These are phyloP conservation scores for Rapana venosa DNA, from an alignment of 2,888 invertebrate genomes.

Conservation along the genomic window DNA sequence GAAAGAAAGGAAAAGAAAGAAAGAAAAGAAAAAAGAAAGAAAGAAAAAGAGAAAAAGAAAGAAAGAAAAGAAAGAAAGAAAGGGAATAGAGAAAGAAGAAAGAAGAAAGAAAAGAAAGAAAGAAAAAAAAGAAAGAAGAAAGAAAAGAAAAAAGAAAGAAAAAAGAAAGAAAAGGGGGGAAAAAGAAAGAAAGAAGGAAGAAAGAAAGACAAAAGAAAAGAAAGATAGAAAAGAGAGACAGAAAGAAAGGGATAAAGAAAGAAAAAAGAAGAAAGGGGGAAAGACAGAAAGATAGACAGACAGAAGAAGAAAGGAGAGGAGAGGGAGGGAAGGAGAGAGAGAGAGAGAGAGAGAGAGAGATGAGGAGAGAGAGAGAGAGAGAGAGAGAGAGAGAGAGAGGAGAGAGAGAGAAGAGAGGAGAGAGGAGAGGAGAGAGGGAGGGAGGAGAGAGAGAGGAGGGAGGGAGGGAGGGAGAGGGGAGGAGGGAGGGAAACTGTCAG, in stretches of 20 bases:
- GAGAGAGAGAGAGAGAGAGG: neutral
- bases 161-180: neutral
- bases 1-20: too few relatives aligned
- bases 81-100: neutral
- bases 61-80: conserved; percentile 35
- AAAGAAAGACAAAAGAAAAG: conserved; percentile 28
- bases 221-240: conserved; percentile 41
- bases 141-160: too few relatives aligned
- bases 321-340: conserved; percentile 5
- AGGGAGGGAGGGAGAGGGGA: neutral
- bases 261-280: conserved; percentile 44
- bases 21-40: too few relatives aligned
- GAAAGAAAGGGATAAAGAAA: conserved; percentile 41
- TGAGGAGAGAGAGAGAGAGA: neutral
- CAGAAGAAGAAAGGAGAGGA: conserved; percentile 23
- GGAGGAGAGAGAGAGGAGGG: neutral
- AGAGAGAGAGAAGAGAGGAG: neutral
- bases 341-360: neutral
- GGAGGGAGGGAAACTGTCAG: neutral
- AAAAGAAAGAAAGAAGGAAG: neutral
- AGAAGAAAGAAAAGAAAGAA: conserved; percentile 19
- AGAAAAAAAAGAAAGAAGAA: too few relatives aligned
- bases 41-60: conserved; percentile 47
- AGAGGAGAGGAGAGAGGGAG: neutral
- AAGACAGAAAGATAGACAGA: conserved; percentile 38